phyloP scores from a whole-genome alignment of 1,140 invertebrate genomes.

The Lethocerus indicus region DNA sequence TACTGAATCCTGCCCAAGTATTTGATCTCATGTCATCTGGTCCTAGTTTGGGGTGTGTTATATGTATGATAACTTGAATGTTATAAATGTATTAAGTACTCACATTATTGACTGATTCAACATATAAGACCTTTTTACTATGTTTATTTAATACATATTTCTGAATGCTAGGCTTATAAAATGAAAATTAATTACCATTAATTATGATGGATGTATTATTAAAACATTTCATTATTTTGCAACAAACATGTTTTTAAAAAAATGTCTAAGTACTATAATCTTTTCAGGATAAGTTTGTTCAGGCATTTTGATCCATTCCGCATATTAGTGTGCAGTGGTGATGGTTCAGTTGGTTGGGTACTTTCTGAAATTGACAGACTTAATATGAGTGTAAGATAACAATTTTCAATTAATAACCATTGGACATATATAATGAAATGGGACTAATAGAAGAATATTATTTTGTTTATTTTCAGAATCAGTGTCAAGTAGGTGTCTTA shows the following conservation, averaged over 20 bases:
- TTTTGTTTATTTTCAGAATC: slow-evolving; percentile 38
- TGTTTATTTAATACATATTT: not conserved
- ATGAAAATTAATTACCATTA: not conserved
- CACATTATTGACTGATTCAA: not conserved
- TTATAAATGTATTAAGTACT: not conserved
- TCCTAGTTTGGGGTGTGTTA: slow-evolving; percentile 61
- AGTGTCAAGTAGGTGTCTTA: slow-evolving; percentile 80
- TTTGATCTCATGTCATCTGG: slow-evolving; percentile 85
- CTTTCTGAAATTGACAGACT: slow-evolving; percentile 82
- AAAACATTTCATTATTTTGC: too few species aligned
- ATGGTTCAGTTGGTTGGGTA: slow-evolving; percentile 89
- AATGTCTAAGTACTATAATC: too few species aligned
- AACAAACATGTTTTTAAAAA: too few species aligned
- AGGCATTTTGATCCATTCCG: slow-evolving; percentile 81
- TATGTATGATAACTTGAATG: not conserved
- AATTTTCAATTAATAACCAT: not conserved
- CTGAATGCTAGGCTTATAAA: not conserved
- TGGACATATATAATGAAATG: not conserved
- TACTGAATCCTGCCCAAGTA: slow-evolving; percentile 92
- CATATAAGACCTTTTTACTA: not conserved
- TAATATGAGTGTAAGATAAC: slow-evolving; percentile 69
- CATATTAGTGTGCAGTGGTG: slow-evolving; percentile 82
- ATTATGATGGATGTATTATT: too few species aligned
- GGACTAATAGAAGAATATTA: not conserved
- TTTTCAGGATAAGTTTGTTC: slow-evolving; percentile 62